Evolutionary conservation across 2,113 vertebrate genomes (phyloP).

Genomic region (Tragelaphus scriptus): DNA sequence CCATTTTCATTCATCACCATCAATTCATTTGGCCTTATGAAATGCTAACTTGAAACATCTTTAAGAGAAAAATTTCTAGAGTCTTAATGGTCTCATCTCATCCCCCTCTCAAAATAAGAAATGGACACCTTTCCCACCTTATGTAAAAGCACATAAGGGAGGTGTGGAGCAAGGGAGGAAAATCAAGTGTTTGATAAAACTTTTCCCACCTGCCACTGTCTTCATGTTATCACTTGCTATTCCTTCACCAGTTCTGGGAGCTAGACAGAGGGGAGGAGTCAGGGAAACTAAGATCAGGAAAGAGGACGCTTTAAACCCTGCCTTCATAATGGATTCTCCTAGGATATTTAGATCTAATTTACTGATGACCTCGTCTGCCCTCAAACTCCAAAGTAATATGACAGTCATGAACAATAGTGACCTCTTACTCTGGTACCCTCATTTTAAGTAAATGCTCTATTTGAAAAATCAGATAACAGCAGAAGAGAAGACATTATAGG

Average conservation of each 20-base stretch:
- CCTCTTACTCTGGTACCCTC: neutral
- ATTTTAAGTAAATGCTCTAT: neutral
- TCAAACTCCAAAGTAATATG: neutral
- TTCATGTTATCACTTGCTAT: neutral
- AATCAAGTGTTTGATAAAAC: neutral
- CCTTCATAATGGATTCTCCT: neutral
- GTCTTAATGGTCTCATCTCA: neutral
- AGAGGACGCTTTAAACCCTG: neutral
- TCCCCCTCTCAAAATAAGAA: neutral
- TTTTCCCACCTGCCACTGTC: neutral
- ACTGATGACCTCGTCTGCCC: neutral
- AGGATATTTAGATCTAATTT: neutral
- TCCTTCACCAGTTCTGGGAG: neutral
- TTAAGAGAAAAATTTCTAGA: neutral
- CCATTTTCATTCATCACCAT: neutral
- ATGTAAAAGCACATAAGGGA: neutral
- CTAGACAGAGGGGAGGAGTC: neutral
- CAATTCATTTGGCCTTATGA: neutral
- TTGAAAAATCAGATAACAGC: neutral
- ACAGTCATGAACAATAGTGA: neutral
- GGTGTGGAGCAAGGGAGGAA: neutral
- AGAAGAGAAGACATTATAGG: neutral
- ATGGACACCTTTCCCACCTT: neutral
- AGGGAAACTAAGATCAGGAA: neutral
- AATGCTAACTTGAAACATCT: neutral